phyloP scores from a whole-genome alignment of 64 coral and sea anemone species.

The Dendrophyllia cribrosa region DNA sequence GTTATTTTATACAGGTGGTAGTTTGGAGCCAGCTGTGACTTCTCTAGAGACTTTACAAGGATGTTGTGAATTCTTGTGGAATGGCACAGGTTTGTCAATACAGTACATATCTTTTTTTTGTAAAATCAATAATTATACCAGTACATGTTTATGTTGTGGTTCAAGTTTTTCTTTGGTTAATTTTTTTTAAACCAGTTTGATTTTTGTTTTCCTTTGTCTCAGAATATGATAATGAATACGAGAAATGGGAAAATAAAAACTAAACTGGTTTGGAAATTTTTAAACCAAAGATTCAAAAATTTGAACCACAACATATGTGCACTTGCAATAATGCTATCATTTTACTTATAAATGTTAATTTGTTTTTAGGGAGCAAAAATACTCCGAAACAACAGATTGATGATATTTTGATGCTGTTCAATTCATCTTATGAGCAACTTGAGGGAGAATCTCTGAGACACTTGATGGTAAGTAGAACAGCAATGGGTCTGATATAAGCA shows the following conservation, averaged over 20 bases:
- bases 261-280: too few relatives aligned
- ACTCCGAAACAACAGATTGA: slow-evolving; percentile 83
- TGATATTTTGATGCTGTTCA: slow-evolving; percentile 78
- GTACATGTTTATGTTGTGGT: neutral
- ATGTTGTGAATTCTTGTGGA: slow-evolving; percentile 95
- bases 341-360: neutral
- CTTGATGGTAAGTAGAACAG: slow-evolving; percentile 73
- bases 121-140: neutral
- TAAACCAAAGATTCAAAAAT: too few relatives aligned
- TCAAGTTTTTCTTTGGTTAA: too few relatives aligned
- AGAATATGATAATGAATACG: too few relatives aligned
- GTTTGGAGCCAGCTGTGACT: slow-evolving; percentile 78
- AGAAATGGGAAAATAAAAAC: too few relatives aligned
- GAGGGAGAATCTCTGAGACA: slow-evolving; percentile 85
- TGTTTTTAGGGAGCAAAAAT: slow-evolving; percentile 74
- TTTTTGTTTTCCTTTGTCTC: too few relatives aligned
- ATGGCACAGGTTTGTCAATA: slow-evolving; percentile 59
- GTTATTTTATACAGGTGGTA: slow-evolving; percentile 39
- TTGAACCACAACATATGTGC: too few relatives aligned
- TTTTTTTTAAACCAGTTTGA: too few relatives aligned
- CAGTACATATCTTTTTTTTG: neutral
- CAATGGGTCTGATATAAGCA: too few relatives aligned
- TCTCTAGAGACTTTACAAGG: slow-evolving; percentile 88
- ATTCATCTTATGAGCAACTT: slow-evolving; percentile 85
- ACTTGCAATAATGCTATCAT: too few relatives aligned